phyloP scores from a whole-genome alignment of 2,797 vertebrate genomes.

The Lycodopsis pacificus region DNA sequence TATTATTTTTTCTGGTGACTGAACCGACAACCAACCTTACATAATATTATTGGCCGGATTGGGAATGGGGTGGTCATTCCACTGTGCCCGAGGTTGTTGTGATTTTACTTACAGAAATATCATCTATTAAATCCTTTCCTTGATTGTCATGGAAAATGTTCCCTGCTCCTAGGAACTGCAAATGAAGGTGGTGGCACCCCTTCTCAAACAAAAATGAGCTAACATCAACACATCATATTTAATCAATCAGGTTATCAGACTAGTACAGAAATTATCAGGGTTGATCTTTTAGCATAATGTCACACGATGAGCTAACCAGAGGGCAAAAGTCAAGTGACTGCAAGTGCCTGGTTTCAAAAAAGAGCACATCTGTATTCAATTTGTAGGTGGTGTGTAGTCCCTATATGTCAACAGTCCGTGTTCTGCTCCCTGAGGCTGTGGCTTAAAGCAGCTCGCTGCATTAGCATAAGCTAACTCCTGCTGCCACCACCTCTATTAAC shows the following conservation, averaged over 20 bases:
- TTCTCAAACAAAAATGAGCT: background rate
- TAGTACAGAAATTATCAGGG: background rate
- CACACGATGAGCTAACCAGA: background rate
- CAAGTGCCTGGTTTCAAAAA: background rate
- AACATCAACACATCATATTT: background rate
- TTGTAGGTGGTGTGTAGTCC: background rate
- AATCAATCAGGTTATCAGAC: background rate
- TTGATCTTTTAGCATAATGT: background rate
- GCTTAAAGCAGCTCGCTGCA: slow-evolving; percentile 39
- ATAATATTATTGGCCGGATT: background rate
- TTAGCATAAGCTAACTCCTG: slow-evolving; percentile 54
- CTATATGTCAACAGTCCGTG: background rate
- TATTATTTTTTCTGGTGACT: background rate
- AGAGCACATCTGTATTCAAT: background rate
- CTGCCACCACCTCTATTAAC: slow-evolving; percentile 44
- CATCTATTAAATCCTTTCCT: background rate
- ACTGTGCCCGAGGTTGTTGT: background rate
- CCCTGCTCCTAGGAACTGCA: background rate
- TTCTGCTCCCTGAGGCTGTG: slow-evolving; percentile 18
- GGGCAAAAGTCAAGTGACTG: background rate
- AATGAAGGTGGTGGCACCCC: background rate
- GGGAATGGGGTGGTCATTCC: background rate
- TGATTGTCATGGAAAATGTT: background rate
- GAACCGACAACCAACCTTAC: background rate
- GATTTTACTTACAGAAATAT: background rate